phyloP scores from a whole-genome alignment of 2,797 vertebrate species.

The Gallirallus australis region DNA sequence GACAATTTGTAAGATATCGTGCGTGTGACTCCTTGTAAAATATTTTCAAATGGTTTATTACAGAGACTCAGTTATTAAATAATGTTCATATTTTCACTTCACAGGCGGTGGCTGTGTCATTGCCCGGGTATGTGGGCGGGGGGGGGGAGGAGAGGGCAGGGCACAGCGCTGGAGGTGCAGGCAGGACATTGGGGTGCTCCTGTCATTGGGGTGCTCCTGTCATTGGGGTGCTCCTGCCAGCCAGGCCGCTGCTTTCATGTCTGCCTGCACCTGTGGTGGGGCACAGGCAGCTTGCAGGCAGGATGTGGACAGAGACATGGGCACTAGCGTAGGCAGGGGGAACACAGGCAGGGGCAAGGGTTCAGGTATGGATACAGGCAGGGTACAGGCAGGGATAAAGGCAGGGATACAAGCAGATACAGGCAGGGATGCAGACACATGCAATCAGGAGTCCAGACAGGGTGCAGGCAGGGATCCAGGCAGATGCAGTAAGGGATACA shows the following conservation, averaged over 20 bases:
- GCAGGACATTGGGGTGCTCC: too few relatives aligned
- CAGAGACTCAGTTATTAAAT: constrained; percentile 99
- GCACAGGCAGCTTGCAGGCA: not conserved
- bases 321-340: too few relatives aligned
- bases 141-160: rapidly evolving
- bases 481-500: too few relatives aligned
- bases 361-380: not conserved
- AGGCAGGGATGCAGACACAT: too few relatives aligned
- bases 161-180: not conserved
- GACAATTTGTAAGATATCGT: constrained; percentile 98
- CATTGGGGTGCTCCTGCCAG: not conserved
- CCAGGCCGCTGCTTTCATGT: not conserved
- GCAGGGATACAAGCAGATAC: too few relatives aligned
- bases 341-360: not conserved
- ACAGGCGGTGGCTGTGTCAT: constrained; percentile 74
- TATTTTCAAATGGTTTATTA: constrained; percentile 99
- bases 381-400: too few relatives aligned
- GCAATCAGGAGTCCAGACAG: not conserved
- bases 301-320: too few relatives aligned
- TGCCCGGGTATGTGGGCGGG: not conserved
- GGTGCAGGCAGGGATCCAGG: not conserved
- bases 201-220: too few relatives aligned
- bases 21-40: constrained; percentile 99
- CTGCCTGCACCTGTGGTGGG: not conserved
- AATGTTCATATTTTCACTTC: constrained; percentile 99